These are phyloP conservation scores for Eutolmus rufibarbis DNA, from an alignment of 2,888 invertebrate genomes.

Conservation along the genomic window DNA sequence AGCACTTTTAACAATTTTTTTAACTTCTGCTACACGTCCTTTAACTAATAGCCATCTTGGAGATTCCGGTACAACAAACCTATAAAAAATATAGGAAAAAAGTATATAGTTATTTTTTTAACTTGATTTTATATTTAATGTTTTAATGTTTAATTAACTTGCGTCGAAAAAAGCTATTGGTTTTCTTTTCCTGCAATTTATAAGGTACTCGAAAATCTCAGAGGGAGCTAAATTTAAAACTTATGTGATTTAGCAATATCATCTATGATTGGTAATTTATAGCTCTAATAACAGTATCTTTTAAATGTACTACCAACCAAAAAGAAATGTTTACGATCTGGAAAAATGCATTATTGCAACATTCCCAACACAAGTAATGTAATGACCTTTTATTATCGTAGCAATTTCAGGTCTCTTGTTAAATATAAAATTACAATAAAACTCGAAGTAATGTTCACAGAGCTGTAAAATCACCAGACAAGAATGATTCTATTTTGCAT, in stretches of 20 bases:
- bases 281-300: background rate
- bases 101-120: too few species aligned
- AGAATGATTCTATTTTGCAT: background rate
- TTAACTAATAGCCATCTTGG: conserved; percentile 79
- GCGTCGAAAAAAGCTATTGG: too few species aligned
- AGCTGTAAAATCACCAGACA: background rate
- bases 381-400: background rate
- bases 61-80: conserved; percentile 81
- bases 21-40: conserved; percentile 75
- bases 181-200: too few species aligned
- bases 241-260: too few species aligned
- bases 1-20: conserved; percentile 70
- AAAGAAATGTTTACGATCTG: background rate
- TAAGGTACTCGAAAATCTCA: too few species aligned
- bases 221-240: too few species aligned
- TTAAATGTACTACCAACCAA: background rate
- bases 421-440: background rate
- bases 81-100: conserved; percentile 54
- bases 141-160: too few species aligned
- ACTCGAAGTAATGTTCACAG: background rate
- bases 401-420: background rate
- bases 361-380: too few species aligned
- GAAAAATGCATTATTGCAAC: background rate
- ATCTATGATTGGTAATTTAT: background rate
- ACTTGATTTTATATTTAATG: too few species aligned